Evolutionary conservation across 2,888 invertebrate species (phyloP), one percentile per base, ranked within the genome.

Genomic region (Rapana venosa): DNA sequence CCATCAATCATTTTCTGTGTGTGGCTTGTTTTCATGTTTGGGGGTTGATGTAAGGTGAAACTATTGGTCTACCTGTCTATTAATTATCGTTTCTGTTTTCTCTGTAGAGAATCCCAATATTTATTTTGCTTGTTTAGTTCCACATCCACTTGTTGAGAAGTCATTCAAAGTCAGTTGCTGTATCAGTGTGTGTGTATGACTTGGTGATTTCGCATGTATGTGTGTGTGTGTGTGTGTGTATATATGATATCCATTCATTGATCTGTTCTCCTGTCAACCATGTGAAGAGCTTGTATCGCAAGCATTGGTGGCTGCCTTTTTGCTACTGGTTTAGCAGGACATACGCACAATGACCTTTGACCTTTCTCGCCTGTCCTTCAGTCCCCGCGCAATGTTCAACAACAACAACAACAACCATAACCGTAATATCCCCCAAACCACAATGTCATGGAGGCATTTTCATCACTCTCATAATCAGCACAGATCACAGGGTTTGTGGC

Each of bases 341-440:
- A 83, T 83, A 83, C 81, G 81, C 81, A 83, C 81, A 83, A 83
- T 83, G 81, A 83, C 81, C 30, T 13, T 74, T 74, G 61, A 61
- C 61, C 61, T 22, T 61, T 61, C 20, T 61, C 20, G 20, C 22
- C 77, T 79, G 32, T 79, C 26, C n/a, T n/a, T n/a, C 22, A 74
- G n/a, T n/a, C 74, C n/a, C n/a, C 74, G n/a, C 32, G 30, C 32
- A 79, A 30, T 74, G n/a, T 30, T 74, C 74, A 74, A n/a, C 77
- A 15, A 32, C 20, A 47, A 47, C 47, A 47, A 47, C 47, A 47
- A 47, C 47, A 47, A 47, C 47, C n/a, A n/a, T n/a, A 47, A 47
- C 47, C 8, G 47, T 47, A 47, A 47, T 47, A 47, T 8, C 47
- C 47, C 47, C 47, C 47, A 47, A 47, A 47, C 47, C 47, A 47